A percentile compares a stretch with the other conserved stretches of the same genome.
Evolutionary conservation across 2,113 vertebrate species (phyloP).

Genomic region (Genyomyrus donnyi): DNA sequence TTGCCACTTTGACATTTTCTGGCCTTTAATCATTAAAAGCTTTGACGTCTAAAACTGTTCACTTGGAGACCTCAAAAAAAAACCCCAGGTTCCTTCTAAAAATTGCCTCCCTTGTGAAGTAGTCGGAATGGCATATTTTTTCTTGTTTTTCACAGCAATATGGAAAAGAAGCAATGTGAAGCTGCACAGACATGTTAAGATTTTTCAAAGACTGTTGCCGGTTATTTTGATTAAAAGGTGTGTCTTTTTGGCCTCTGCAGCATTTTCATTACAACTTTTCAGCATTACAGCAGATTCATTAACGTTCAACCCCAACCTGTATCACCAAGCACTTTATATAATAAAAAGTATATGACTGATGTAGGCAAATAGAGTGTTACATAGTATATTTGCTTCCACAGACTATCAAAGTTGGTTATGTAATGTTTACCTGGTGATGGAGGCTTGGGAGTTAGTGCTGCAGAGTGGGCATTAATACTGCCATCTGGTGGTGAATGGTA

Average conservation of each 20-base stretch:
- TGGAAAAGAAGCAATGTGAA: not conserved
- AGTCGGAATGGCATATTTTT: not conserved
- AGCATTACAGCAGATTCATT: not conserved
- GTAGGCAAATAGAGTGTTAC: not conserved
- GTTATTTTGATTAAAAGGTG: not conserved
- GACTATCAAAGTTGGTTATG: not conserved
- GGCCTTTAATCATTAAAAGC: conserved; percentile 2
- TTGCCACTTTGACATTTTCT: not conserved
- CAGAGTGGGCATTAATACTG: not conserved
- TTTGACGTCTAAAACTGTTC: not conserved
- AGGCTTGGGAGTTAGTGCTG: not conserved
- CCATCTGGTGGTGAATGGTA: not conserved
- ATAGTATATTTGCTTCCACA: not conserved
- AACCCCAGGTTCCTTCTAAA: not conserved
- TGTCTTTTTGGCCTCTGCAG: not conserved
- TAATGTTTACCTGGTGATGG: not conserved
- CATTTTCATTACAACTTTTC: not conserved
- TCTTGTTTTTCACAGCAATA: not conserved
- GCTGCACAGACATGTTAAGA: not conserved
- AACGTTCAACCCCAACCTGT: not conserved
- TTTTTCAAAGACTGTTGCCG: not conserved
- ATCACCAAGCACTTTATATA: not conserved
- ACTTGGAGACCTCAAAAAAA: not conserved
- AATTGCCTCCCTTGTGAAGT: not conserved
- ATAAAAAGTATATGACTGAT: not conserved